Base-by-base conservation (phyloP, 2,797 vertebrate genomes). In the Cichlasoma orientale region DNA sequence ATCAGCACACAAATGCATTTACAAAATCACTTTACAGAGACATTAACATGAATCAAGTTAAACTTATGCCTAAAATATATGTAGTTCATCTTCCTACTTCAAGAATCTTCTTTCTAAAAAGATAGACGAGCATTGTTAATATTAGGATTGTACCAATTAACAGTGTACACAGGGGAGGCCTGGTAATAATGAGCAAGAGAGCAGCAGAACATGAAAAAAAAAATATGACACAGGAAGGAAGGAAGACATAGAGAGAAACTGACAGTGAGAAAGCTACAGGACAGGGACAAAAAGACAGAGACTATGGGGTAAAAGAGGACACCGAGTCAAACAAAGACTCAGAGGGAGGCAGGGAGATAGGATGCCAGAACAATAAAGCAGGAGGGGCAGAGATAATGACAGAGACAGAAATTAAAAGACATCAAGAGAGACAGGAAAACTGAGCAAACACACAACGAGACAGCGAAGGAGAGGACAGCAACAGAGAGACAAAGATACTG, bases 81-180 rank as follows among this genome's bases (percentile, higher is more conserved):
- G 77, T 89, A 92, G 88, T 89, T 91, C 90, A 92, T 79, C 86
- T 79, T 74, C 78, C 87, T 82, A 74, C 78, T 88, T 89, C 53
- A 73, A 56, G 71, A 82, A 72, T 80, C 36, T 72, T 91, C 88
- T 86, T 89, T 85, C 86, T 85, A 85, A 81, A 68, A 53, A 81
- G 77, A 58, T 54, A 87, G 73, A 90, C 76, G 79, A 90, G 81
- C 77, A 85, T 7, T 74, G 90, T 90, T 94, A 92, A 92, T 92
- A 92, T 92, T 92, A 92, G 90, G 78, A 86, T 77, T 88, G 88
- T 78, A 85, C 88, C 86, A 93, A 94, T 93, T 94, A 93, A 79
- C 77, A 21, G 66, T 74, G 56, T n/a, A 92, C 92, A 90, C 92
- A 87, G 29, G 92, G 89, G 91, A 92, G 80, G 25, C 23, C 68